Percentiles rank a stretch among this genome's conserved stretches.
Conservation (phyloP, 2,113 vertebrate species). For the Ibidorhyncha struthersii region DNA sequence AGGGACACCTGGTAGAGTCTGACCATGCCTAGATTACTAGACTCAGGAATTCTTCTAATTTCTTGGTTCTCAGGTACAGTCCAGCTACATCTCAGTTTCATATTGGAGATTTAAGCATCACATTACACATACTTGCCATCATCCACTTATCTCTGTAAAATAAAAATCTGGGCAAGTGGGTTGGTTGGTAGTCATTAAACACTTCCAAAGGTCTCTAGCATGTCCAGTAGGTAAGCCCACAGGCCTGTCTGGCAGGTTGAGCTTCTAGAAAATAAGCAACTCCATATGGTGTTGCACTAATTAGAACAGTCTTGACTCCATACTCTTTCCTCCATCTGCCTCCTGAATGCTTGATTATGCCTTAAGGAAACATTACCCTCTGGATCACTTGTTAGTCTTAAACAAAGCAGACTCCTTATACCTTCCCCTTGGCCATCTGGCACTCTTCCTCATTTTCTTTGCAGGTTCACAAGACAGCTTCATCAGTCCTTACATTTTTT, state of each 20-base stretch:
- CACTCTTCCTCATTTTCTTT: neutral
- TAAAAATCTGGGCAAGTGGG: neutral
- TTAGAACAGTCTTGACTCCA: constrained; percentile 27
- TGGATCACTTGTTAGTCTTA: constrained; percentile 35
- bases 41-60: neutral
- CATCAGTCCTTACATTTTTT: neutral
- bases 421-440: constrained; percentile 13
- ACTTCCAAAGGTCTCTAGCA: neutral
- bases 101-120: neutral
- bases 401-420: neutral
- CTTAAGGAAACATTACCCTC: constrained; percentile 49
- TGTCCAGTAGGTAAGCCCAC: neutral
- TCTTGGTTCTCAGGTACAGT: neutral
- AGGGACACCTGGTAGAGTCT: neutral
- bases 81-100: neutral
- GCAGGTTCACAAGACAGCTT: neutral
- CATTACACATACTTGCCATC: neutral
- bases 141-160: neutral
- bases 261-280: neutral
- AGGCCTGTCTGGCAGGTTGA: neutral
- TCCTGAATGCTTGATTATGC: constrained; percentile 54
- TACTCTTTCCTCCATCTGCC: constrained; percentile 10
- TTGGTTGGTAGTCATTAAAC: neutral
- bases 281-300: constrained; percentile 19
- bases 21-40: neutral